phyloP scores from a whole-genome alignment of 2,888 invertebrate species.

The Acronicta psi region DNA sequence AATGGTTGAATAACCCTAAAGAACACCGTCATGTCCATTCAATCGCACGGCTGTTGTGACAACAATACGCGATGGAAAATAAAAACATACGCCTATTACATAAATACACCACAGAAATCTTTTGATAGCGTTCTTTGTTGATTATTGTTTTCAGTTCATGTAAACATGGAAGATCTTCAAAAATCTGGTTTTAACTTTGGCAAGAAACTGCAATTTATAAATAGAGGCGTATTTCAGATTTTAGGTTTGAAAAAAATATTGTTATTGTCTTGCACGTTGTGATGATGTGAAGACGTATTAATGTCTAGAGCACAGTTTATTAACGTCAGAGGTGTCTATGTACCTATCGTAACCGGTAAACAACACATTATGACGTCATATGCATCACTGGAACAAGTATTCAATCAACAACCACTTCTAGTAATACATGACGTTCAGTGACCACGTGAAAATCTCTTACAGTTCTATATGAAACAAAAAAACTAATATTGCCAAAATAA shows the following conservation, averaged over 20 bases:
- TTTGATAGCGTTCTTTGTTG: conserved; percentile 19
- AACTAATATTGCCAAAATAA: too few species aligned
- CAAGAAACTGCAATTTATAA: conserved; percentile 27
- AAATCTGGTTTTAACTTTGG: conserved; percentile 32
- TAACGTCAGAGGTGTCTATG: conserved; percentile 28
- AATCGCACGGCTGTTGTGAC: conserved; percentile 38
- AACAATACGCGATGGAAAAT: conserved; percentile 44
- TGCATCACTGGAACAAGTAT: conserved; percentile 12
- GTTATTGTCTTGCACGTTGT: conserved; percentile 4
- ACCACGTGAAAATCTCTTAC: conserved; percentile 33
- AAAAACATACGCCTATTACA: conserved; percentile 29
- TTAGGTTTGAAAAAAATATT: conserved; percentile 6
- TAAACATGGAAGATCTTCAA: conserved; percentile 14
- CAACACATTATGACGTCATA: conserved; percentile 35
- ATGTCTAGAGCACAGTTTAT: conserved; percentile 23
- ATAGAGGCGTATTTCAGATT: conserved; percentile 16
- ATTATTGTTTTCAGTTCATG: conserved; percentile 22
- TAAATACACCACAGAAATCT: conserved; percentile 15
- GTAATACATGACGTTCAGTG: conserved; percentile 38
- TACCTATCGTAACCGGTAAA: conserved; percentile 33
- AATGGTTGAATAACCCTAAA: conserved; percentile 79
- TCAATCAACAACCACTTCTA: conserved; percentile 28
- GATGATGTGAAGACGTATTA: conserved; percentile 6
- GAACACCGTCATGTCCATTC: conserved; percentile 51
- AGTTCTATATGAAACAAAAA: conserved; percentile 41